These are phyloP conservation scores for Leptinotarsa rubiginosa DNA, from an alignment of 2,888 invertebrate species.

Conservation along the genomic window DNA sequence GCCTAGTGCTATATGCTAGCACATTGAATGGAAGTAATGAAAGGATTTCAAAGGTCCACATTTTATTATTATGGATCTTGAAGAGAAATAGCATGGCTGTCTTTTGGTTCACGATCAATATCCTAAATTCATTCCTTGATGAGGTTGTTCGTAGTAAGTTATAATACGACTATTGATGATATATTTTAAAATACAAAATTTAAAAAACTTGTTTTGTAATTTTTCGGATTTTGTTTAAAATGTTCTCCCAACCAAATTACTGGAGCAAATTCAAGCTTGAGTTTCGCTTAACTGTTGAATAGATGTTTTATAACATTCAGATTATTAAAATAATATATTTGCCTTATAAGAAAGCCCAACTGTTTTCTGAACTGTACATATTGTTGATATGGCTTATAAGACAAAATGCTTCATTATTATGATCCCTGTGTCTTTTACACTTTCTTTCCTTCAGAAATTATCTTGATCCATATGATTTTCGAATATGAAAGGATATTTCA, in stretches of 20 bases:
- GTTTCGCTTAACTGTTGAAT: not conserved
- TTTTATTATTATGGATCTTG: not conserved
- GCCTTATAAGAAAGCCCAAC: not conserved
- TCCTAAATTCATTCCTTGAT: slow-evolving; percentile 10
- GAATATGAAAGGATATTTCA: not conserved
- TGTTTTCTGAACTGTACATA: not conserved
- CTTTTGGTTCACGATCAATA: not conserved
- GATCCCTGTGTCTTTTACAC: not conserved
- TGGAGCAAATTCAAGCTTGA: slow-evolving; percentile 9
- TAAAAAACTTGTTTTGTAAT: slow-evolving; percentile 10
- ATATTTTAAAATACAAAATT: slow-evolving; percentile 15
- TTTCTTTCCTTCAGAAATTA: not conserved
- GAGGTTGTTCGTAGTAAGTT: not conserved
- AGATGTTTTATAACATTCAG: not conserved
- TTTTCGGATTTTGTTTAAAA: not conserved
- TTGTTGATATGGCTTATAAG: not conserved
- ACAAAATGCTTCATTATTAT: not conserved
- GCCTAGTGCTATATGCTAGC: not conserved
- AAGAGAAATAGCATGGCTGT: not conserved
- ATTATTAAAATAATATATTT: not conserved
- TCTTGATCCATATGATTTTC: not conserved
- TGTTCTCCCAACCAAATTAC: not conserved
- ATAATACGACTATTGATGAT: slow-evolving; percentile 2
- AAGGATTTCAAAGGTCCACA: not conserved
- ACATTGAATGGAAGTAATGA: not conserved